Evolutionary conservation across 2,113 vertebrate species (phyloP).

Genomic region (Fukomys damarensis): DNA sequence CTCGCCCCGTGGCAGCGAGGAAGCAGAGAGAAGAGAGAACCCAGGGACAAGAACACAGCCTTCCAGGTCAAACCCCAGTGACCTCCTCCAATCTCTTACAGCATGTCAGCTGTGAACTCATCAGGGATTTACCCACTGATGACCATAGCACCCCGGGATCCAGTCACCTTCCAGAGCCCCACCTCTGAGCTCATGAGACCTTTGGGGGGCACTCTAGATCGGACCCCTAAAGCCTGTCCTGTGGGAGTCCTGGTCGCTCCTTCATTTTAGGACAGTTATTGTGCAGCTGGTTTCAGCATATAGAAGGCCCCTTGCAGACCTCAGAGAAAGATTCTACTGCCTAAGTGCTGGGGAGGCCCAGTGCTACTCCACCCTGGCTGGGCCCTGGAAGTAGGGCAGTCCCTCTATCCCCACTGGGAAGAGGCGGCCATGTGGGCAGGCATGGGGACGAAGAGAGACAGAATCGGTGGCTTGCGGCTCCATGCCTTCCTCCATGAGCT

Average conservation of each 20-base stretch:
- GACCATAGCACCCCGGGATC: no score
- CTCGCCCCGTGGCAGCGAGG: neutral
- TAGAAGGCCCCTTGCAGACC: neutral
- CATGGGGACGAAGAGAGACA: neutral
- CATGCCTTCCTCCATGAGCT: neutral
- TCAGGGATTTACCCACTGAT: no score
- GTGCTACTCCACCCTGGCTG: accelerated
- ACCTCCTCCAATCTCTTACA: neutral
- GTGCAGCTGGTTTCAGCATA: neutral
- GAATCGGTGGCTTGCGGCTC: neutral
- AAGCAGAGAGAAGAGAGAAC: neutral
- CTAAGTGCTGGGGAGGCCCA: accelerated
- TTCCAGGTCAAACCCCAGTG: neutral
- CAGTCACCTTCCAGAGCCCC: neutral
- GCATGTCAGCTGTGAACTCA: neutral
- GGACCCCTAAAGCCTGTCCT: neutral
- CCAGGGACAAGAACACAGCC: neutral
- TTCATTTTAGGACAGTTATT: neutral
- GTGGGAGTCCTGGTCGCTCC: neutral
- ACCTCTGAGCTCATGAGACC: neutral
- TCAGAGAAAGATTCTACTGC: neutral
- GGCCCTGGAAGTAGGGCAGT: accelerated
- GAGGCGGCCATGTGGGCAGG: neutral
- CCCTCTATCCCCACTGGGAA: no score
- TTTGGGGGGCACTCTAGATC: neutral